Conservation (phyloP, 2,888 invertebrate species). For the Hirtodrosophila histrioides region DNA sequence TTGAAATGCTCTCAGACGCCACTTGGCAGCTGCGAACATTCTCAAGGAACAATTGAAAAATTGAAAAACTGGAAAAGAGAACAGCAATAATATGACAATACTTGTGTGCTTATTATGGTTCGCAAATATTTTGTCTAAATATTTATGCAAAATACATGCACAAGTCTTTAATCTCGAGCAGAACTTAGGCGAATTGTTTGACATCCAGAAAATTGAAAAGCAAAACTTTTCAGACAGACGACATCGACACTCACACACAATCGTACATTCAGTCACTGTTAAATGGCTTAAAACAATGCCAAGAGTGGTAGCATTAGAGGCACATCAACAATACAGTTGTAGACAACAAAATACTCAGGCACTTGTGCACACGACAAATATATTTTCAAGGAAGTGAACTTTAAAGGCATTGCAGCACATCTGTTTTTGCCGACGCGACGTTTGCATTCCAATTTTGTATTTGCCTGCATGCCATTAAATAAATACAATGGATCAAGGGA, state of each 20-base stretch:
- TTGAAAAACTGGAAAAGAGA: background rate
- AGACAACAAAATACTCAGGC: conserved; percentile 47
- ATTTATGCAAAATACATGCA: conserved; percentile 76
- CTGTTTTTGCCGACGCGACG: conserved; percentile 37
- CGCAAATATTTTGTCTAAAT: conserved; percentile 59
- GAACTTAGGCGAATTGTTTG: conserved; percentile 60
- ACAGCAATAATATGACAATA: conserved; percentile 10
- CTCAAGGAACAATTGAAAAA: conserved; percentile 14
- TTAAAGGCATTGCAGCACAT: conserved; percentile 45
- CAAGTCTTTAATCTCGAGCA: conserved; percentile 69
- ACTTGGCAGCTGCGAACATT: conserved; percentile 60
- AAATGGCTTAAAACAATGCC: conserved; percentile 60
- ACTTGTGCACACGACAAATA: conserved; percentile 68
- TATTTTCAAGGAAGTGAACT: conserved; percentile 56
- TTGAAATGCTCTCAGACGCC: conserved; percentile 45
- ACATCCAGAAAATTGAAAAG: conserved; percentile 75
- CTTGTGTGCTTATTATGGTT: conserved; percentile 45
- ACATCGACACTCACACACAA: conserved; percentile 13
- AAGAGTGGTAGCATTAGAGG: conserved; percentile 48
- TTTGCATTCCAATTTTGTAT: conserved; percentile 35
- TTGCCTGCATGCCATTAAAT: conserved; percentile 24
- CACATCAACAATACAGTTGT: conserved; percentile 29
- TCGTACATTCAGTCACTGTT: conserved; percentile 17
- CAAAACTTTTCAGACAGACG: conserved; percentile 60
- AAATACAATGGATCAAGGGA: conserved; percentile 16